Evolutionary conservation across 2,888 invertebrate species (phyloP).

Genomic region (Rotaria sp.): DNA sequence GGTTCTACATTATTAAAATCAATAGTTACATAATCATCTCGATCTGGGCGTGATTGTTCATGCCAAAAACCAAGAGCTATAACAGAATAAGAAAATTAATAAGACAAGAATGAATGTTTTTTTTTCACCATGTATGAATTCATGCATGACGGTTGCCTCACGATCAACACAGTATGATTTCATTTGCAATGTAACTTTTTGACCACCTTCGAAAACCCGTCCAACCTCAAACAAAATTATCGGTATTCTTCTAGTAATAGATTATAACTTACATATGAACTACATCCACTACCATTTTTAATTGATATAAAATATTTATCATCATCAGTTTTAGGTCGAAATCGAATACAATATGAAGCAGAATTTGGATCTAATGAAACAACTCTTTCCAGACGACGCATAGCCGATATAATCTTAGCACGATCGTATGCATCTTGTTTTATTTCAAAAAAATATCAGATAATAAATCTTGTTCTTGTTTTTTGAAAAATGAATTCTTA

Average conservation of each 20-base stretch:
- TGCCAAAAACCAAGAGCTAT: slow-evolving; percentile 16
- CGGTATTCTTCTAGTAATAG: neutral
- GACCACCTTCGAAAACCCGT: neutral
- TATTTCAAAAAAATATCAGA: neutral
- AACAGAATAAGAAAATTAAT: neutral
- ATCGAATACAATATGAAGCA: neutral
- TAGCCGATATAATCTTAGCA: neutral
- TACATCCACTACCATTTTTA: neutral
- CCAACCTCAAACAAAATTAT: neutral
- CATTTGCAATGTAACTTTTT: neutral
- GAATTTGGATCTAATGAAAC: neutral
- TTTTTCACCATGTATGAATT: neutral
- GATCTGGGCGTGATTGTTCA: slow-evolving; percentile 21
- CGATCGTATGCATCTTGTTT: neutral
- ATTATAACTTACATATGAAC: neutral
- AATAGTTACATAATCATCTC: neutral
- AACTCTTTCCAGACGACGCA: neutral
- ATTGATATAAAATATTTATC: slow-evolving; percentile 3
- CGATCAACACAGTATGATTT: slow-evolving; percentile 12
- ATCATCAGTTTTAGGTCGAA: neutral
- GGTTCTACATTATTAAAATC: neutral
- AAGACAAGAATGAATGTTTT: neutral
- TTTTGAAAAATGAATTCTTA: neutral
- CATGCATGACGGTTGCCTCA: slow-evolving; percentile 10
- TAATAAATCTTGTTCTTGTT: neutral